Base-by-base conservation (phyloP, 2,888 invertebrate genomes). In the Scotopteryx bipunctaria region DNA sequence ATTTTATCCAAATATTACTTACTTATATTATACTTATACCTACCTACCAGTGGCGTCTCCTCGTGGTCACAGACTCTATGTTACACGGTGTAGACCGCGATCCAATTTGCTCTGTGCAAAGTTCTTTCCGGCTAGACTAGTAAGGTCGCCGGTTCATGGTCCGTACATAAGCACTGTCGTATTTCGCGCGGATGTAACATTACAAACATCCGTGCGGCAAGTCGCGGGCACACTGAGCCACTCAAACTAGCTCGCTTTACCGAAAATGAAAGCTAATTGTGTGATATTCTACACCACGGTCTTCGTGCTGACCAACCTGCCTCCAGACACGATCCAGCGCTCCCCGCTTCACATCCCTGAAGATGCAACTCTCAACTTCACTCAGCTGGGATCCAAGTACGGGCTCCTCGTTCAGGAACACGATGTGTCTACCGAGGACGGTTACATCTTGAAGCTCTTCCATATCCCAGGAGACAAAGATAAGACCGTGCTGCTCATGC, bases 401-500 rank as follows among this genome's bases (percentile, higher is more conserved):
- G 66, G 66, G 3, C 43, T 63, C 13, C 32, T 11, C 1, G 52
- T 48, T 17, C 49, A 60, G 37, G 68, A 73, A 37, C 69, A 71
- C 23, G 59, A 56, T 0, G 66, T 78, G 2, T 57, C 50, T 3
- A 78, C 77, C 2, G 68, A 70, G 58, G 78, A 79, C 32, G 73
- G 73, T 1, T 78, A 76, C 15, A 68, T 75, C 36, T 54, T 76
- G 2, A 69, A 57, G 9, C 19, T 76, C 8, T 71, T 73, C 21
- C 63, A 62, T 11, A 64, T 76, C 1, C 64, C 64, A 1, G 70
- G 73, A 1, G 55, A 69, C n/a, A 59, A 25, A 2, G 55, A 49
- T 0, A 58, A 40, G 3, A 67, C 73, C 0, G 67, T 78, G 3
- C 57, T 78, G 2, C 40, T 81, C n/a, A 66, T 71, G 63, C 80